Evolutionary conservation across 2,113 vertebrate genomes (phyloP), one percentile per base, ranked within the genome.

Genomic region (Spheniscus mendiculus): DNA sequence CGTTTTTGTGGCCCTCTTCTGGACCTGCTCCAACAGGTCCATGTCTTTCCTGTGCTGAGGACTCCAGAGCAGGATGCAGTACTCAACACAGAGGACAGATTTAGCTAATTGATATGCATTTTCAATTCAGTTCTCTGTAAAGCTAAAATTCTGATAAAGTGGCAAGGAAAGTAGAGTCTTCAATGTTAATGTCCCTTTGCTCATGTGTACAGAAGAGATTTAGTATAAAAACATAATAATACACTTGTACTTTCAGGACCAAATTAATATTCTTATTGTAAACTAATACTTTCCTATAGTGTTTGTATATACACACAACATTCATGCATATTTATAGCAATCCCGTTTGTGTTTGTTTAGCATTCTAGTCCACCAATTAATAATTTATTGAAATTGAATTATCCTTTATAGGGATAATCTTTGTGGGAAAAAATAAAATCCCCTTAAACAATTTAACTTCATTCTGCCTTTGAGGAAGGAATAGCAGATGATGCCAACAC

Each of bases 301-400:
- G 38, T 70, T 89, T 90, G 59, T 56, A 59, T 61, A 50, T n/a
- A 44, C 17, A 66, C 38, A 65, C 6, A 83, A 70, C 8, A 52
- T 62, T 91, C 36, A 49, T 90, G 84, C 40, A 82, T 83, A 53
- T 69, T 69, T 78, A 88, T 52, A 95, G 29, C 29, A 90, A 77
- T 63, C 6, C 5, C 94, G 47, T 95, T 80, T 90, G 62, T 72
- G 21, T 63, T 91, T 88, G 40, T n/a, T 94, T 94, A 92, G 9
- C 45, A 71, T 90, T 90, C 52, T 89, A 89, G 22, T 73, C 83
- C 34, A 90, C 5, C 40, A 93, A 53, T 94, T 94, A 94, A 70
- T 91, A 89, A 90, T 90, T 83, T 85, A 72, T 52, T 89, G 30
- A 82, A 93, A 95, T 87, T 6, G 40, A 83, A 71, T 94, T 77